Percentiles rank a stretch among this genome's conserved stretches.
These are phyloP conservation scores for Rhizomys pruinosus DNA, from an alignment of 2,113 vertebrate genomes.

Conservation along the genomic window DNA sequence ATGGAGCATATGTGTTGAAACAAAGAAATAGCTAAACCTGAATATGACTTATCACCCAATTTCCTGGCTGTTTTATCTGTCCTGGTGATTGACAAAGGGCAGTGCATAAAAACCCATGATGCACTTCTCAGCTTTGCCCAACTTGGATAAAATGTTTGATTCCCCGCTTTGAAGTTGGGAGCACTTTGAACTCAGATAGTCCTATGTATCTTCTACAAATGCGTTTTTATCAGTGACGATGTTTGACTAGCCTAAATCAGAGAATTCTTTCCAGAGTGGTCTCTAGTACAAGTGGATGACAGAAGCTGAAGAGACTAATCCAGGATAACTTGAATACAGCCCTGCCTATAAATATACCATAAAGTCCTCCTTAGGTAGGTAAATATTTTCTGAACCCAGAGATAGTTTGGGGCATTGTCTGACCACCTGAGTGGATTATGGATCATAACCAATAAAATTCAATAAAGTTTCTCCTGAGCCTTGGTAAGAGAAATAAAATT, in stretches of 20 bases:
- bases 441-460: background rate
- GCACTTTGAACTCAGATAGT: background rate
- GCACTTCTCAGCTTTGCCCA: slow-evolving; percentile 1
- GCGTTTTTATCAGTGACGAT: background rate
- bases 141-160: background rate
- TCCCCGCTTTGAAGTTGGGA: background rate
- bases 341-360: background rate
- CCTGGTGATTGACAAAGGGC: background rate
- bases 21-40: background rate
- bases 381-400: slow-evolving; percentile 30
- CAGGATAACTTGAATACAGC: background rate
- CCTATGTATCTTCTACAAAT: background rate
- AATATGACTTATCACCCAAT: background rate
- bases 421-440: background rate
- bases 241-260: slow-evolving; percentile 7
- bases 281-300: background rate
- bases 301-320: background rate
- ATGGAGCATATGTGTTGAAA: background rate
- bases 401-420: background rate
- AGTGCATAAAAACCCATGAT: background rate
- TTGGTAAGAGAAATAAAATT: slow-evolving; percentile 74
- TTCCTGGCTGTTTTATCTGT: slow-evolving; percentile 14
- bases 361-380: background rate
- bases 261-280: background rate
- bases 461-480: slow-evolving; percentile 68